These are phyloP conservation scores for Lophura swinhoii DNA, from an alignment of 2,797 vertebrate species.

Conservation along the genomic window DNA sequence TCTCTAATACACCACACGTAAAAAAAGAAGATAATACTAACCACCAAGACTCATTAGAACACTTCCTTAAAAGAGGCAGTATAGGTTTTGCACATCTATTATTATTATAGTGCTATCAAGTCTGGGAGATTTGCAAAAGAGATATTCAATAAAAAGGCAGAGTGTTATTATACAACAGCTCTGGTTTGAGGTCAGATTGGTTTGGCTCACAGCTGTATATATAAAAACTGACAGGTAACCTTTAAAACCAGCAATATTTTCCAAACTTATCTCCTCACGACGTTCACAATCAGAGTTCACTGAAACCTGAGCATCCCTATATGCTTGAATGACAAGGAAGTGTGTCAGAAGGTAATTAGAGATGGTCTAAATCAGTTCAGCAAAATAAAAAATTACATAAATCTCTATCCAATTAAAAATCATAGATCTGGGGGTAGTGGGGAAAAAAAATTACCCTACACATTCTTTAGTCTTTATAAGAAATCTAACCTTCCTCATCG, in stretches of 20 bases:
- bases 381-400: not conserved
- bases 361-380: not conserved
- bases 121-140: conserved; percentile 33
- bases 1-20: not conserved
- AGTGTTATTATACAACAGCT: not conserved
- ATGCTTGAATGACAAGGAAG: not conserved
- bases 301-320: conserved; percentile 11
- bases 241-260: conserved; percentile 62
- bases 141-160: not conserved
- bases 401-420: not conserved
- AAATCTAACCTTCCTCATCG: not conserved
- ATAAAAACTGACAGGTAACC: conserved; percentile 58
- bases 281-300: not conserved
- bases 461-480: not conserved
- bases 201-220: conserved; percentile 12
- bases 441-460: not conserved
- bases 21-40: conserved; percentile 19
- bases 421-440: not conserved
- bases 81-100: conserved; percentile 43
- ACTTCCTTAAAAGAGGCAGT: not conserved
- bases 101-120: not conserved
- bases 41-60: conserved; percentile 3
- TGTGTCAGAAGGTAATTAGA: conserved; percentile 7
- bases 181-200: conserved; percentile 19
- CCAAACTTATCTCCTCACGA: conserved; percentile 2